Percentiles rank a stretch among this genome's conserved stretches.
These are phyloP conservation scores for Andrena trimmerana DNA, from an alignment of 2,888 invertebrate genomes.

Conservation along the genomic window DNA sequence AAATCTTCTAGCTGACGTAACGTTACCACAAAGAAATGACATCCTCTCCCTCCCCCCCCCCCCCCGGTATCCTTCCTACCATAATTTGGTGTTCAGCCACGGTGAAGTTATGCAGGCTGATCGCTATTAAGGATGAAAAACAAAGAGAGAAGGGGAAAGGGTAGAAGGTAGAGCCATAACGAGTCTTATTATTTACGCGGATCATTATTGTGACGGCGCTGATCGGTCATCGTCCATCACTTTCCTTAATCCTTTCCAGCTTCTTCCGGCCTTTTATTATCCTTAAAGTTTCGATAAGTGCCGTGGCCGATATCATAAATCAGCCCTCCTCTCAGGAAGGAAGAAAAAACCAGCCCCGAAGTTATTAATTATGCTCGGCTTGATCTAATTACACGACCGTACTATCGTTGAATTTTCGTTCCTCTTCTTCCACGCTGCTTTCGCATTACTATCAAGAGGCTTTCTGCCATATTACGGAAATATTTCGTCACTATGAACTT, in stretches of 20 bases:
- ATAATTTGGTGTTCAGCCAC: constrained; percentile 34
- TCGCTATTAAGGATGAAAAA: constrained; percentile 55
- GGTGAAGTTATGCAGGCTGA: constrained; percentile 19
- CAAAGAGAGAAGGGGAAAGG: constrained; percentile 46
- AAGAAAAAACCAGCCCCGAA: constrained; percentile 59
- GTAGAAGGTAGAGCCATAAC: constrained; percentile 13
- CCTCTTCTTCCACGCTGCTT: background rate
- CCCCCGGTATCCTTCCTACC: constrained; percentile 6
- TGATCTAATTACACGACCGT: constrained; percentile 56
- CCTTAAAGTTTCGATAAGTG: constrained; percentile 80
- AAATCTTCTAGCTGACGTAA: background rate
- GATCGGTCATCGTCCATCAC: constrained; percentile 84
- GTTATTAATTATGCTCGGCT: constrained; percentile 58
- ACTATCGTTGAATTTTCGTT: constrained; percentile 26
- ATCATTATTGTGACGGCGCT: constrained; percentile 84
- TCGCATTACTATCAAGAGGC: constrained; percentile 30
- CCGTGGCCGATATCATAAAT: constrained; percentile 81
- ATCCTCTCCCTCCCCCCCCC: background rate
- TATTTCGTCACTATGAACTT: too few relatives aligned
- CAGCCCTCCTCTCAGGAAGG: constrained; percentile 68
- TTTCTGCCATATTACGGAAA: too few relatives aligned
- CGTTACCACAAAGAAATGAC: constrained; percentile 6
- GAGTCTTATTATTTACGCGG: constrained; percentile 80
- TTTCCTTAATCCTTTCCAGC: constrained; percentile 71
- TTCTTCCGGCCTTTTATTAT: constrained; percentile 79